Conservation (phyloP, 2,797 vertebrate species). For the Borostomias antarcticus region DNA sequence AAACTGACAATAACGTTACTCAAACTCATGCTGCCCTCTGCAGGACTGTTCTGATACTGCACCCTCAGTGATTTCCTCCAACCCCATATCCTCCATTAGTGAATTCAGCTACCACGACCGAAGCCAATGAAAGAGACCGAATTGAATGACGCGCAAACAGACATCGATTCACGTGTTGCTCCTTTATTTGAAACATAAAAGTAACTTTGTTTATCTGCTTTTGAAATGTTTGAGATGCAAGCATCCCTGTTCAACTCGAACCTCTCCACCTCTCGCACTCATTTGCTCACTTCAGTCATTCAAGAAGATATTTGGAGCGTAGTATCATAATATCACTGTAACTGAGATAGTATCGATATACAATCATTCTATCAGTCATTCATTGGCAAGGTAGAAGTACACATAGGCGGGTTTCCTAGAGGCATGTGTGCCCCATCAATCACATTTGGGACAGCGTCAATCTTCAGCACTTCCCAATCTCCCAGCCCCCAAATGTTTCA, state of each 20-base stretch:
- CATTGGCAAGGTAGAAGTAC: constrained; percentile 64
- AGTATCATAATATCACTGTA: constrained; percentile 26
- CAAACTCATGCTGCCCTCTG: constrained; percentile 27
- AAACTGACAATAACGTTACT: too few relatives aligned
- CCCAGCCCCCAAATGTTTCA: constrained; percentile 12
- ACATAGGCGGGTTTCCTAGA: constrained; percentile 55
- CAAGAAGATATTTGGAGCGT: constrained; percentile 42
- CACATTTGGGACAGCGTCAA: constrained; percentile 52
- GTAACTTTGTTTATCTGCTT: constrained; percentile 47
- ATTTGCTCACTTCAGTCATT: constrained; percentile 49
- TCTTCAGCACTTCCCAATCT: constrained; percentile 35
- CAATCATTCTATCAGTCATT: constrained; percentile 68
- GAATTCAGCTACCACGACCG: too few relatives aligned
- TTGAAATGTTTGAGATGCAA: constrained; percentile 49
- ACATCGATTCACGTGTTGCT: constrained; percentile 47
- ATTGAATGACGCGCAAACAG: not conserved
- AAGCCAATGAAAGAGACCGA: not conserved
- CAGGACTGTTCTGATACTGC: constrained; percentile 17
- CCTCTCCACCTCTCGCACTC: constrained; percentile 17
- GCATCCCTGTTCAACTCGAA: constrained; percentile 44
- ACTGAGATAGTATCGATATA: constrained; percentile 42
- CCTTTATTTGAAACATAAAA: constrained; percentile 73
- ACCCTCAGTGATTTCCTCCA: not conserved
- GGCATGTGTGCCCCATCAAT: constrained; percentile 54
- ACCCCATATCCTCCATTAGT: too few relatives aligned